Base-by-base conservation (phyloP, 2,888 invertebrate species). In the Brachyopa scutellaris region DNA sequence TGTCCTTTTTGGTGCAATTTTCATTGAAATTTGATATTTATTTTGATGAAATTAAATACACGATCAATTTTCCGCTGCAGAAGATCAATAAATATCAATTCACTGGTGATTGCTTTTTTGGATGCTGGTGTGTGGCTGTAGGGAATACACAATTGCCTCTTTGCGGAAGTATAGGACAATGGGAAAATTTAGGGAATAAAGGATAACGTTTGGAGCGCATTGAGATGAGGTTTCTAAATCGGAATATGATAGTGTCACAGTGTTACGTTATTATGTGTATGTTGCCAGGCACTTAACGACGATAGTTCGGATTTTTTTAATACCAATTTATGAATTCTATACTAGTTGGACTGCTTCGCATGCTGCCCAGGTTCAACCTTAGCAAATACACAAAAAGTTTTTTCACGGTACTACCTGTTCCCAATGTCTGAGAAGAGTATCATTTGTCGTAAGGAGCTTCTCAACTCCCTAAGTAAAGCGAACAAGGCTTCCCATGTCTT, bases 41-140 rank as follows among this genome's bases (percentile, higher is more conserved):
- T 76, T 80, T 82, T 70, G 64, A 53, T 69, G 80, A 76, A 82
- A 82, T 72, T 53, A 36, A 82, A 72, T 82, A 72, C 49, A 29
- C 21, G 61, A 77, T 82, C 66, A 51, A 77, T 66, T 72, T 61
- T 55, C 5, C 49, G 7, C 31, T 19, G 38, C n/a, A 8, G 6
- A 19, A 47, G 70, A 66, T 61, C 70, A 72, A 82, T 61, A 31
- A 21, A 76, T 70, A 38, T 51, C 59, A 38, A 47, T 66, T 38
- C n/a, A 2, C 15, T 26, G 19, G 33, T 38, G 70, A 57, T 61
- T 79, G 78, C 45, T 66, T n/a, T 79, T 79, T 79, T 72, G 1
- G 36, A 55, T 72, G 64, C 66, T 40, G 9, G 40, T 2, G 5
- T 42, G 13, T 19, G n/a, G 17, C 8, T 3, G 15, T 42, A 36